These are phyloP conservation scores for Crax fasciolata DNA, from an alignment of 2,797 vertebrate species.

Conservation along the genomic window DNA sequence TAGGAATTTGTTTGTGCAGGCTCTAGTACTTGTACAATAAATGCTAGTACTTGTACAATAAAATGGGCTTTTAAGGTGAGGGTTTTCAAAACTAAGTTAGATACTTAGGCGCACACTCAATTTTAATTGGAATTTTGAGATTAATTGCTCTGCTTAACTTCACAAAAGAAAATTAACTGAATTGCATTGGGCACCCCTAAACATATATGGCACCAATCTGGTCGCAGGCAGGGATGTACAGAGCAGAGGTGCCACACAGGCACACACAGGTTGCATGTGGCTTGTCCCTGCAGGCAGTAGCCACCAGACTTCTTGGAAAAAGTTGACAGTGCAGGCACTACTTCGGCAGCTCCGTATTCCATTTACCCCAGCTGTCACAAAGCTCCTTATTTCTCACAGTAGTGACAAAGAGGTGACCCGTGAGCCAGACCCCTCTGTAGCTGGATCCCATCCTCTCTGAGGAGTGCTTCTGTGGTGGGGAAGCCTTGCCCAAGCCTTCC, in stretches of 20 bases:
- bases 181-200: neutral
- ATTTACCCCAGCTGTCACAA: neutral
- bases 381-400: neutral
- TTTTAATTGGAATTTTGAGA: neutral
- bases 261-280: neutral
- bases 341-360: neutral
- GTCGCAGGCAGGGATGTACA: neutral
- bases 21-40: neutral
- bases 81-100: neutral
- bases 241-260: neutral
- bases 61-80: neutral
- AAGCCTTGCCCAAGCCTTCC: neutral
- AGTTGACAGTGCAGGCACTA: neutral
- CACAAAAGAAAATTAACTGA: neutral
- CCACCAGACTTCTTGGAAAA: neutral
- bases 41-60: neutral
- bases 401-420: neutral
- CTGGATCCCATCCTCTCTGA: neutral
- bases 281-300: neutral
- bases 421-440: neutral
- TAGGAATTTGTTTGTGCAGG: neutral
- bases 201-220: accelerated
- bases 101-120: neutral
- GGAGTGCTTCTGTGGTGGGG: neutral
- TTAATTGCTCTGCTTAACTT: neutral